Conservation (phyloP, 2,113 vertebrate genomes). For the Brachypodius melanocephalos region DNA sequence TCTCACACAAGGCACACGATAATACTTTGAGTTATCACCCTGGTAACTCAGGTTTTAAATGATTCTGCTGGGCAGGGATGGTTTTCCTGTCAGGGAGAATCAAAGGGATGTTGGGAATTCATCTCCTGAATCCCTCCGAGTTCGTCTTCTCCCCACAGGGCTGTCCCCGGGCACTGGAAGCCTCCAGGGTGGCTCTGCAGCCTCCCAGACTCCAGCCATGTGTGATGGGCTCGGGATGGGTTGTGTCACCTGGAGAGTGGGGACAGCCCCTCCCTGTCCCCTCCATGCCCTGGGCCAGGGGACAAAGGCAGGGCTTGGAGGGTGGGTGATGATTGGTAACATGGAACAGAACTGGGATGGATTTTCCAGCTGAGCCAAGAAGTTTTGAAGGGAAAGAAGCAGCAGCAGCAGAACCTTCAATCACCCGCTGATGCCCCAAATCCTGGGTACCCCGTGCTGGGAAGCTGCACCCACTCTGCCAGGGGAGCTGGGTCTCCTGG, state of each 20-base stretch:
- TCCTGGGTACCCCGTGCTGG: accelerated
- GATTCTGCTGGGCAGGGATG: background rate
- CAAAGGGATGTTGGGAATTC: background rate
- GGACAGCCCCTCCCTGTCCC: background rate
- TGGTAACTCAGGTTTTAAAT: background rate
- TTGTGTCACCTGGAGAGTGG: background rate
- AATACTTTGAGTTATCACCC: background rate
- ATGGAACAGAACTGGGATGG: background rate
- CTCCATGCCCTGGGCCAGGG: background rate
- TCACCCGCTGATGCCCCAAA: background rate
- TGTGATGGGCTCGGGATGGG: accelerated
- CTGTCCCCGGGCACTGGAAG: background rate
- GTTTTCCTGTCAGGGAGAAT: background rate
- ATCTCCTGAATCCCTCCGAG: background rate
- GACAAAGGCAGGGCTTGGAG: background rate
- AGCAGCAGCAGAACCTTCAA: background rate
- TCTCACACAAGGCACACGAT: background rate
- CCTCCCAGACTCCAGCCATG: background rate
- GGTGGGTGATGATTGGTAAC: background rate
- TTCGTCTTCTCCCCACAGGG: background rate
- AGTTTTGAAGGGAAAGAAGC: background rate
- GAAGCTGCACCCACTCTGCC: background rate
- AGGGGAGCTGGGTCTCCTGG: background rate
- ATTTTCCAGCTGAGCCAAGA: background rate
- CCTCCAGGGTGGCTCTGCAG: background rate